Percentiles rank a stretch among this genome's conserved stretches.
Evolutionary conservation across 2,888 invertebrate species (phyloP).

Genomic region (Leptinotarsa haldemani): DNA sequence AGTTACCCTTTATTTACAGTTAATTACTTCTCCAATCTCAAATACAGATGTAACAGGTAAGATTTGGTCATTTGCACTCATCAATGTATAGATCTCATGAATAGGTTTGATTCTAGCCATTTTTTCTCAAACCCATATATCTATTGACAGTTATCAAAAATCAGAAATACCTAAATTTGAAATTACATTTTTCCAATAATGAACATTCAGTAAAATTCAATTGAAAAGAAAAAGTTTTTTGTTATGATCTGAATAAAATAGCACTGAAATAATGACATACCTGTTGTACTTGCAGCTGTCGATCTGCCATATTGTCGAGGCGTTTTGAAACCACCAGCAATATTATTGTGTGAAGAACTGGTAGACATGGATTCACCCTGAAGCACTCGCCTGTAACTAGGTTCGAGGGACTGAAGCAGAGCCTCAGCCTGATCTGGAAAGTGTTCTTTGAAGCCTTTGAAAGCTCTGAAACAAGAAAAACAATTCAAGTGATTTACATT

Average conservation of each 20-base stretch:
- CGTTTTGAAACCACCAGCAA: constrained; percentile 64
- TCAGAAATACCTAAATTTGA: too few relatives aligned
- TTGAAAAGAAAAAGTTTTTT: too few relatives aligned
- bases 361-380: constrained; percentile 70
- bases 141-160: too few relatives aligned
- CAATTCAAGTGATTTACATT: background rate
- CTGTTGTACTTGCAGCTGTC: constrained; percentile 65
- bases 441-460: constrained; percentile 87
- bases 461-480: constrained; percentile 74
- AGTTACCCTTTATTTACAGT: too few relatives aligned
- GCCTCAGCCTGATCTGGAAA: constrained; percentile 92
- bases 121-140: too few relatives aligned
- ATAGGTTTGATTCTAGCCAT: too few relatives aligned
- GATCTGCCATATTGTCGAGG: constrained; percentile 62
- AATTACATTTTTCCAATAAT: too few relatives aligned
- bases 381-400: constrained; percentile 77
- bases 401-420: constrained; percentile 85
- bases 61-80: too few relatives aligned
- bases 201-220: too few relatives aligned
- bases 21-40: too few relatives aligned
- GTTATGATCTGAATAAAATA: constrained; percentile 24
- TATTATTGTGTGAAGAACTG: constrained; percentile 69
- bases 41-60: too few relatives aligned
- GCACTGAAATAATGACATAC: constrained; percentile 53
- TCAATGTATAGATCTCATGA: background rate